Conservation (phyloP, 1,140 invertebrate genomes). For the Megalopta genalis region DNA sequence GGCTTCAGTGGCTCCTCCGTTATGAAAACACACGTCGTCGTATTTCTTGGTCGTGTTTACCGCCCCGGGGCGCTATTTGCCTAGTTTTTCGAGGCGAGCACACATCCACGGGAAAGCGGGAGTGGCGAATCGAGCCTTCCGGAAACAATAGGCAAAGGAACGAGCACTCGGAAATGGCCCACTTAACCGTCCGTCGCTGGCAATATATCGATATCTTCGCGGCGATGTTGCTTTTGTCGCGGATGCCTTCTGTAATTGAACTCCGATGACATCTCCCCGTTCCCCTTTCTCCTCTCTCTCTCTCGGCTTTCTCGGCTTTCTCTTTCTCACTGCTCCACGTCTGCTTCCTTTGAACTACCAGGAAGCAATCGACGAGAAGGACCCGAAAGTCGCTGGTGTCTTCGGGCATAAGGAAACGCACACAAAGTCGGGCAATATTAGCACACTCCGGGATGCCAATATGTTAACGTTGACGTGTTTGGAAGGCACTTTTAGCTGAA, state of each 20-base stretch:
- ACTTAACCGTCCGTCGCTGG: slow-evolving; percentile 53
- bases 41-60: not conserved
- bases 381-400: not conserved
- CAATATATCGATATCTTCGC: slow-evolving; percentile 51
- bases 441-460: not conserved
- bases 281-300: too few species aligned
- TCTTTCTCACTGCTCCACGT: not conserved
- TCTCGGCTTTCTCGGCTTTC: too few species aligned
- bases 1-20: not conserved
- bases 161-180: slow-evolving; percentile 54
- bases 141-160: slow-evolving; percentile 57
- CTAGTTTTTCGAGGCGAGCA: slow-evolving; percentile 19
- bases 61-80: not conserved
- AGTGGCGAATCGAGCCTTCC: slow-evolving; percentile 54
- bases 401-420: not conserved
- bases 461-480: slow-evolving; percentile 1
- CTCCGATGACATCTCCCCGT: not conserved
- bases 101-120: slow-evolving; percentile 13
- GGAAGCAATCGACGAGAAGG: slow-evolving; percentile 10
- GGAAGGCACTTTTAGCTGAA: slow-evolving; percentile 1
- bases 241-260: slow-evolving; percentile 47
- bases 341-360: not conserved
- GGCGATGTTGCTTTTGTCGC: slow-evolving; percentile 42
- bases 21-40: not conserved
- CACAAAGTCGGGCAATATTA: not conserved